Conservation (phyloP, 2,888 invertebrate species). For the Cheilosia vernalis region DNA sequence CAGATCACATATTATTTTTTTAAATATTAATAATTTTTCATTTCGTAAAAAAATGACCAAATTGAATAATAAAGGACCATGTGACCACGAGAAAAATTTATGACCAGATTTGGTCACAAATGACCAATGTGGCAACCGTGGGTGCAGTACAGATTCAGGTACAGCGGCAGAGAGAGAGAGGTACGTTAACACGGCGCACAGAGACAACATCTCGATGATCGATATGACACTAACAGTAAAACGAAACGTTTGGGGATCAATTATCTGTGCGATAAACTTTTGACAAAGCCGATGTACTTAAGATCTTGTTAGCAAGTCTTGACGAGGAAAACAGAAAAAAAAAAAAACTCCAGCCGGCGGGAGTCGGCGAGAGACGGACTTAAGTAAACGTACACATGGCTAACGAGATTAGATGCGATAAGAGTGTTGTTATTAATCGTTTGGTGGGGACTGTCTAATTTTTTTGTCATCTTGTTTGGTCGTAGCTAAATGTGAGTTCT, state of each 20-base stretch:
- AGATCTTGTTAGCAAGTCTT: constrained; percentile 69
- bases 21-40: too few relatives aligned
- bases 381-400: constrained; percentile 59
- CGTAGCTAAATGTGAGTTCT: constrained; percentile 60
- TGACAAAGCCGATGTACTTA: constrained; percentile 69
- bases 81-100: too few relatives aligned
- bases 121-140: too few relatives aligned
- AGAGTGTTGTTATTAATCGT: constrained; percentile 71
- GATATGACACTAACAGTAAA: constrained; percentile 73
- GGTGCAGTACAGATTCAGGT: constrained; percentile 3
- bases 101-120: too few relatives aligned
- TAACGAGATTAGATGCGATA: constrained; percentile 74
- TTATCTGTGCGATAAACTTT: constrained; percentile 73
- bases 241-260: constrained; percentile 67
- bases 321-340: not conserved
- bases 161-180: not conserved
- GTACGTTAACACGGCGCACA: constrained; percentile 18
- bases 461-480: constrained; percentile 69
- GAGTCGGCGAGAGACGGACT: not conserved
- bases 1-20: too few relatives aligned
- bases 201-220: constrained; percentile 58
- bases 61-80: too few relatives aligned
- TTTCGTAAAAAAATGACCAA: too few relatives aligned
- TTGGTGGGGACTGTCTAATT: constrained; percentile 23
- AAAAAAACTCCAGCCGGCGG: not conserved